These are phyloP conservation scores for Saiga tatarica DNA, from an alignment of 2,113 vertebrate genomes.

Conservation along the genomic window DNA sequence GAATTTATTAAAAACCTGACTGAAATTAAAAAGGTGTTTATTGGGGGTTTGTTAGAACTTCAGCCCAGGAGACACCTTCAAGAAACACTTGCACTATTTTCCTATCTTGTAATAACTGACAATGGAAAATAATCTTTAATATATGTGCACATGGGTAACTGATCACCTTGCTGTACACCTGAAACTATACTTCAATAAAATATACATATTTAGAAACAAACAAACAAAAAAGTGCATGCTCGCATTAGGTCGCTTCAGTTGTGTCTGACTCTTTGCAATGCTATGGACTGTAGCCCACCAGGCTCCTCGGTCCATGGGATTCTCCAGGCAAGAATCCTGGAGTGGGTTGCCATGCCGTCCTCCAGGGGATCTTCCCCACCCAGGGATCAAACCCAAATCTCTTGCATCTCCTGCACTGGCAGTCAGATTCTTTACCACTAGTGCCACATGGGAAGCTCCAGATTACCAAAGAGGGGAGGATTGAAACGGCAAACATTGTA, in stretches of 20 bases:
- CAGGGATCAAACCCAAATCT: not conserved
- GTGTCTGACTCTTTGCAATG: not conserved
- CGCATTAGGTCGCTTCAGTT: not conserved
- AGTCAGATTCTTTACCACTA: not conserved
- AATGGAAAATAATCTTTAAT: not conserved
- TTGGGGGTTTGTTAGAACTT: not conserved
- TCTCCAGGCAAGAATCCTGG: not conserved
- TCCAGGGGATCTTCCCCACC: not conserved
- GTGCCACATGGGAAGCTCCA: not conserved
- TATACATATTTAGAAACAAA: not conserved
- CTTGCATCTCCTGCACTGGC: not conserved
- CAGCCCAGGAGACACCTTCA: not conserved
- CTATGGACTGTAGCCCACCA: not conserved
- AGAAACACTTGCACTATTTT: not conserved
- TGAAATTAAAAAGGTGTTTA: not conserved
- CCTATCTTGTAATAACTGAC: not conserved
- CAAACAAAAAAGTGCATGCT: not conserved
- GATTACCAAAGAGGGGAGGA: not conserved
- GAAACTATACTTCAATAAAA: not conserved
- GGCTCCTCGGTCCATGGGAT: not conserved
- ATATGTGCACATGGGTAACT: not conserved
- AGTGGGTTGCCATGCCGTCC: not conserved
- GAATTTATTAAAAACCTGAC: not conserved
- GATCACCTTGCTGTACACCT: not conserved
- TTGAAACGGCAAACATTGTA: not conserved